Evolutionary conservation across 2,797 vertebrate genomes (phyloP).

Genomic region (Sitta carolinensis): DNA sequence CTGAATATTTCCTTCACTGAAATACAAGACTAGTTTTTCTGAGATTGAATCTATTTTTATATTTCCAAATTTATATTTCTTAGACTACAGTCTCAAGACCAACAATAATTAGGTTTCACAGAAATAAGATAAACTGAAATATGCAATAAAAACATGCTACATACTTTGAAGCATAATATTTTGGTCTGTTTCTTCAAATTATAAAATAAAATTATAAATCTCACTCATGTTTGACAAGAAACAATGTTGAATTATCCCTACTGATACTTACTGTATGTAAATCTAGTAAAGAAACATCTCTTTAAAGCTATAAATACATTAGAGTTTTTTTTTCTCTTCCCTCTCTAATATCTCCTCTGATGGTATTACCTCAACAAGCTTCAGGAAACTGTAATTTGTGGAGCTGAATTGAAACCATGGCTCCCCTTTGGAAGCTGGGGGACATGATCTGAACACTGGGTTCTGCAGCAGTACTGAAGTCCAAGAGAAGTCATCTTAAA

Average conservation of each 20-base stretch:
- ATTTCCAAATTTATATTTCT: not conserved
- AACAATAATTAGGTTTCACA: not conserved
- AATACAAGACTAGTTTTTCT: not conserved
- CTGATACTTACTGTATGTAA: not conserved
- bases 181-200: not conserved
- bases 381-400: not conserved
- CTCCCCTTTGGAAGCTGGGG: not conserved
- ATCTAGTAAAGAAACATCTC: not conserved
- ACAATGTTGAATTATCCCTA: not conserved
- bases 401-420: not conserved
- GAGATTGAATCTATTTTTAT: not conserved
- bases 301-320: not conserved
- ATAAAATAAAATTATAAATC: not conserved
- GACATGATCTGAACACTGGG: not conserved
- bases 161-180: not conserved
- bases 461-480: not conserved
- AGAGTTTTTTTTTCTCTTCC: not conserved
- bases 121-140: not conserved
- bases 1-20: not conserved
- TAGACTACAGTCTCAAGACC: not conserved
- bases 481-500: not conserved
- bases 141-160: rapidly evolving
- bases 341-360: not conserved
- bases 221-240: not conserved
- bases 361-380: not conserved